A percentile compares a stretch with the other conserved stretches of the same genome.
Evolutionary conservation across 2,113 vertebrate species (phyloP).

Genomic region (Thymallus thymallus): DNA sequence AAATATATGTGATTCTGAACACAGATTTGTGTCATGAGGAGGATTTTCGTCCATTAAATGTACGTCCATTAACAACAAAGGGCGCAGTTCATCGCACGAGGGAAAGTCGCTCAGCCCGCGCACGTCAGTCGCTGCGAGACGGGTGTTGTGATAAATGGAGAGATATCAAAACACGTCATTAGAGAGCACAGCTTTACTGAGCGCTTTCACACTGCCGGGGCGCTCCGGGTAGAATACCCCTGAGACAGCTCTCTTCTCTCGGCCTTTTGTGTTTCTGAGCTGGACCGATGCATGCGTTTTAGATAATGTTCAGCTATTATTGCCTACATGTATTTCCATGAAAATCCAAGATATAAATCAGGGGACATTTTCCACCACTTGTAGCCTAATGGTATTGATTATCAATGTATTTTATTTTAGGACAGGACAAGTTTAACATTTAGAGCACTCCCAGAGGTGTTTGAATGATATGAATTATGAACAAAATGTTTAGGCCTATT

Average conservation of each 20-base stretch:
- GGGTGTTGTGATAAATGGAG: constrained; percentile 64
- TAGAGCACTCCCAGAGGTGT: not conserved
- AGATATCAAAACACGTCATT: constrained; percentile 71
- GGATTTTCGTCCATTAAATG: constrained; percentile 56
- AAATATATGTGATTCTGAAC: constrained; percentile 42
- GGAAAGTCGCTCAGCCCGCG: constrained; percentile 46
- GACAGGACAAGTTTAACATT: not conserved
- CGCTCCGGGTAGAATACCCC: constrained; percentile 59
- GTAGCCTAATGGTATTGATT: not conserved
- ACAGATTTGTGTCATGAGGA: constrained; percentile 63
- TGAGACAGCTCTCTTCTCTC: constrained; percentile 58
- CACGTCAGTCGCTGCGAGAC: constrained; percentile 52
- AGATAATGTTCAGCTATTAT: constrained; percentile 59
- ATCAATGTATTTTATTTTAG: not conserved
- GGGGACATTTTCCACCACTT: not conserved
- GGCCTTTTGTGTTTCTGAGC: constrained; percentile 65
- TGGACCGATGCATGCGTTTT: constrained; percentile 56
- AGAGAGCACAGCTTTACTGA: constrained; percentile 66
- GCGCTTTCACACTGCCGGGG: constrained; percentile 58
- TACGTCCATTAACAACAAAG: constrained; percentile 62
- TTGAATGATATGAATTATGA: not conserved
- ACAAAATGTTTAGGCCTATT: not conserved
- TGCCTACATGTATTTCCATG: constrained; percentile 52
- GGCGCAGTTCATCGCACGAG: constrained; percentile 57
- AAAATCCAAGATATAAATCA: constrained; percentile 37